Base-by-base conservation (phyloP, 2,113 vertebrate species). In the Vireo altiloquus region DNA sequence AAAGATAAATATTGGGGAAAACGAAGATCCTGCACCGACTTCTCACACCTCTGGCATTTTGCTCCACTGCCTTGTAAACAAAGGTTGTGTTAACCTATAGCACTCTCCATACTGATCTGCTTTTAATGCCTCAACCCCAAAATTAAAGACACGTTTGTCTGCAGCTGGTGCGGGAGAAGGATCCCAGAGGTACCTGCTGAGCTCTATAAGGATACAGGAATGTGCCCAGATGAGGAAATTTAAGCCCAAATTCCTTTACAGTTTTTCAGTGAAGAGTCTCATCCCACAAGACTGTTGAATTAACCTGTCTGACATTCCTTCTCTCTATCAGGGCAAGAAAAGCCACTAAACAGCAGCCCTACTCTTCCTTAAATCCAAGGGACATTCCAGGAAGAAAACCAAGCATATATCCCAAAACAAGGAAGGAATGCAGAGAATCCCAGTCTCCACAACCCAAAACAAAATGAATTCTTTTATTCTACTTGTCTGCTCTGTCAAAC, bases 131-230 rank as follows among this genome's bases (percentile, higher is more conserved):
- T 54, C 24, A 57, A 27, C 27, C 47, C 64, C 30, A 18, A 61
- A 50, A 65, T 33, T 46, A 17, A 72, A 74, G n/a, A 2, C 7
- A 13, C 0, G 0, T 63, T 79, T 76, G 35, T 28, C 72, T 66
- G 25, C 11, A 5, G 13, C 0, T 42, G 42, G 28, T 19, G 39
- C 25, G 68, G 57, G 44, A 61, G 46, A 16, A 33, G 56, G 37
- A n/a, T 30, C 24, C 22, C 65, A n/a, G 59, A 50, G 16, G 21
- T 4, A 2, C 37, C 61, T 68, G 33, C 65, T 22, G 5, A 8
- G 7, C 24, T 37, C 33, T 49, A 0, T 5, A 61, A 53, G 22
- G 66, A 40, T 2, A 22, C 13, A 5, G 33, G 35, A 49, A 54
- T 39, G 27, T 24, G 52, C 17, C 49, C 20, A 82, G 31, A 52